These are phyloP conservation scores for Gnathochromis pfefferi DNA, from an alignment of 2,113 vertebrate species.

Conservation along the genomic window DNA sequence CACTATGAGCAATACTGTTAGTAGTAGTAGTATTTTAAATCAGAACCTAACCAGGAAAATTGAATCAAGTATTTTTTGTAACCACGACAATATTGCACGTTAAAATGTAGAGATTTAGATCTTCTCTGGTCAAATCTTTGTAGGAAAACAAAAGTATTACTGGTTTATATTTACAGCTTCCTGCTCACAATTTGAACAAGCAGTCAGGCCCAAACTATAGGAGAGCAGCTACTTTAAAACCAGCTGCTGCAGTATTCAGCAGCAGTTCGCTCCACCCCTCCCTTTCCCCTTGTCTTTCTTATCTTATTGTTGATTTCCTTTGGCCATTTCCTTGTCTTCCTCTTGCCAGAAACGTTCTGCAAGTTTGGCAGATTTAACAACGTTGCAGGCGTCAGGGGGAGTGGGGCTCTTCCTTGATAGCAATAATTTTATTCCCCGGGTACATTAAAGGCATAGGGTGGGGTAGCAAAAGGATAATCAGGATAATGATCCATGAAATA, in stretches of 20 bases:
- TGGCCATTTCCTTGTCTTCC: constrained; percentile 12
- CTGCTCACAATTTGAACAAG: not conserved
- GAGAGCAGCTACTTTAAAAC: not conserved
- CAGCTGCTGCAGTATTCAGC: not conserved
- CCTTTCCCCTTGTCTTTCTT: not conserved
- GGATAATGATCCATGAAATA: not conserved
- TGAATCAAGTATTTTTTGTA: not conserved
- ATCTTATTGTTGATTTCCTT: constrained; percentile 26
- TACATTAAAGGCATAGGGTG: not conserved
- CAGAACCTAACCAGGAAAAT: not conserved
- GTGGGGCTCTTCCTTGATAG: not conserved
- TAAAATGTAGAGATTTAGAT: not conserved
- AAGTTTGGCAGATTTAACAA: constrained; percentile 1
- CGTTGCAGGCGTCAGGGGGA: not conserved
- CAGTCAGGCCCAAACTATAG: not conserved
- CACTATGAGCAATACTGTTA: not conserved
- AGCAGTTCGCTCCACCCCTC: not conserved
- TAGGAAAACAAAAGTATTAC: not conserved
- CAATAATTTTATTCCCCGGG: not conserved
- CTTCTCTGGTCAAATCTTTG: not conserved
- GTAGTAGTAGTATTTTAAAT: not conserved
- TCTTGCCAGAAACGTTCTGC: not conserved
- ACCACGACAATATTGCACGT: not conserved
- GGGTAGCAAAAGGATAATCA: not conserved
- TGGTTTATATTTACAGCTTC: not conserved